phyloP scores from a whole-genome alignment of 2,797 vertebrate species.

The Dipus sagitta region DNA sequence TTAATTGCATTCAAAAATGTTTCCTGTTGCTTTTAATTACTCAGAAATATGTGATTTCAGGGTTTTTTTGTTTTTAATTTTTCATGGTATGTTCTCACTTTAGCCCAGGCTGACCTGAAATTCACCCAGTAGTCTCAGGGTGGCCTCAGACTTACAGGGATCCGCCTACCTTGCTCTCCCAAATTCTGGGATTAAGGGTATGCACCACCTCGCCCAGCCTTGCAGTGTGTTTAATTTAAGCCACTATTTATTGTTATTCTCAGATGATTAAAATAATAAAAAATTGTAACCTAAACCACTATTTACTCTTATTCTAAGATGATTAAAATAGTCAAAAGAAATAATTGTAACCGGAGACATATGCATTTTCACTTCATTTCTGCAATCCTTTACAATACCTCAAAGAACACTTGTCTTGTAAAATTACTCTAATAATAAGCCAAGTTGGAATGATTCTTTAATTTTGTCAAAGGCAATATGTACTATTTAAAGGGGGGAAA shows the following conservation, averaged over 20 bases:
- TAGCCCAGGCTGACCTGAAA: too few species aligned
- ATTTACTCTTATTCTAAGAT: slow-evolving; percentile 84
- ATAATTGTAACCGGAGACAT: slow-evolving; percentile 27
- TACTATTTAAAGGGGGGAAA: slow-evolving; percentile 24
- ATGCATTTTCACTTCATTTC: slow-evolving; percentile 64
- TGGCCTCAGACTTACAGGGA: too few species aligned
- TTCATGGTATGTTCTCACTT: too few species aligned
- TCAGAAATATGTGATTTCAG: slow-evolving; percentile 62
- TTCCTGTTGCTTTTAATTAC: slow-evolving; percentile 78
- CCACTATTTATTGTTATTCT: slow-evolving; percentile 87
- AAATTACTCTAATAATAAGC: slow-evolving; percentile 75
- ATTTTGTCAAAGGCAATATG: slow-evolving; percentile 67
- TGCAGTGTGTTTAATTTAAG: slow-evolving; percentile 87
- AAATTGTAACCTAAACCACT: too few species aligned
- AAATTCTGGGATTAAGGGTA: too few species aligned
- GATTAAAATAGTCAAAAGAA: slow-evolving; percentile 74
- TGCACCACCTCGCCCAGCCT: not conserved
- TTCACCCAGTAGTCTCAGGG: too few species aligned
- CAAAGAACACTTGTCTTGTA: slow-evolving; percentile 21
- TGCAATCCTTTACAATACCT: slow-evolving; percentile 68
- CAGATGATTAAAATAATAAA: slow-evolving; percentile 61
- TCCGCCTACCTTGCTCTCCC: too few species aligned
- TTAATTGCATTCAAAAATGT: slow-evolving; percentile 65
- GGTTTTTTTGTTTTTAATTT: too few species aligned
- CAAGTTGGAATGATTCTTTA: slow-evolving; percentile 55